Percentiles rank a stretch among this genome's conserved stretches.
Conservation (phyloP, 2,797 vertebrate species). For the Platalea minor region DNA sequence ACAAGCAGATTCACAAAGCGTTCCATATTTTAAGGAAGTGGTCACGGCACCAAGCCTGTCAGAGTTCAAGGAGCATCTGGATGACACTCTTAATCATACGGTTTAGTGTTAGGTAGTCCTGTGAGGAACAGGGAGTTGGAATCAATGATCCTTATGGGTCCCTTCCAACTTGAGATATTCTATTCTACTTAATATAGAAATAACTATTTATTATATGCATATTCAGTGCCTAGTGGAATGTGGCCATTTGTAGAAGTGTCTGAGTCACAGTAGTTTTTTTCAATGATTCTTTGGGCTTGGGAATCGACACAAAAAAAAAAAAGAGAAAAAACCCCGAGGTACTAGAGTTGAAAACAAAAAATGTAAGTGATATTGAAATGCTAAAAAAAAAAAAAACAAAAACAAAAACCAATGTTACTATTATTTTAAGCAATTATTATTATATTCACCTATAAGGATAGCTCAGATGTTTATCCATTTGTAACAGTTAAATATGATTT, state of each 20-base stretch:
- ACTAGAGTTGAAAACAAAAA: not conserved
- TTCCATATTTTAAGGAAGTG: constrained; percentile 45
- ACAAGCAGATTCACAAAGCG: constrained; percentile 57
- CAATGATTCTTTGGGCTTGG: not conserved
- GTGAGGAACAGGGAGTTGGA: not conserved
- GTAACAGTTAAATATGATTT: not conserved
- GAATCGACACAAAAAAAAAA: not conserved
- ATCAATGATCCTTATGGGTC: fast-evolving
- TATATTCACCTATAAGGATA: not conserved
- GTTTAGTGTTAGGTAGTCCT: not conserved
- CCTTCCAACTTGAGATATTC: not conserved
- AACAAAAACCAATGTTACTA: not conserved
- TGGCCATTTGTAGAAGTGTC: not conserved
- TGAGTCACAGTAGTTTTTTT: not conserved
- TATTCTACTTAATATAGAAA: not conserved
- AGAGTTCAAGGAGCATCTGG: not conserved
- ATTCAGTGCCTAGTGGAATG: not conserved
- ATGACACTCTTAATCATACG: not conserved
- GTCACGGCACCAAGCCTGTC: not conserved
- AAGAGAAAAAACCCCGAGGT: not conserved
- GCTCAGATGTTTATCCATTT: not conserved
- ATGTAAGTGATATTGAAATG: not conserved
- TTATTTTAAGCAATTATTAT: not conserved
- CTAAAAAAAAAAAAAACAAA: not conserved
- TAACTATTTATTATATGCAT: not conserved